Base-by-base conservation (phyloP, 1,140 invertebrate species). In the Drosophila lowei region DNA sequence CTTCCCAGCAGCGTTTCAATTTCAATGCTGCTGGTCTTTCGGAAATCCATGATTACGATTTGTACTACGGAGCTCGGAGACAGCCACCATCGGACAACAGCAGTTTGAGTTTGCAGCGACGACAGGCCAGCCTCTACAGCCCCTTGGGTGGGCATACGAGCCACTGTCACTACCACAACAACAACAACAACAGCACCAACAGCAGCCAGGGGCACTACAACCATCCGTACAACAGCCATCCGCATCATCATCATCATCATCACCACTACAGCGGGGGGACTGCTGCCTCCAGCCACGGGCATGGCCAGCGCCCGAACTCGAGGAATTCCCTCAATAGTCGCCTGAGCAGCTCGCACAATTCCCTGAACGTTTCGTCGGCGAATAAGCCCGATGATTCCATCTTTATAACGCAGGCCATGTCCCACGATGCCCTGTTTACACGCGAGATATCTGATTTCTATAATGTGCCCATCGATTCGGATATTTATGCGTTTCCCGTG, bases 331-430 rank as follows among this genome's bases (percentile, higher is more conserved):
- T 96, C 0, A 94, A 95, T 0, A 96, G 95, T 15, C 93, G 96
- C 5, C 92, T 96, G 1, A 96, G 95, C 43, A 96, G 95, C 81
- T 96, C 95, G 47, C 95, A 96, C 85, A 96, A 96, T 78, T 96
- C 95, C 1, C 93, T 96, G 56, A 95, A 94, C 4, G 94, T 96
- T 34, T 94, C 95, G 4, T 90, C 93, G 8, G 92, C 94, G 5
- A 93, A 94, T 53, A 95, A 95, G 89, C 94, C 93, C 0, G 96
- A 97, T 71, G 96, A 96, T 81, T 96, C 96, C 5, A 96, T 94
- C 71, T 97, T 97, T 79, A 97, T 97, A 52, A 96, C 95, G 1
- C 96, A 96, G 77, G 96, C 96, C 15, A 96, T 96, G 93, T 96
- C 95, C 0, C 96, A 96, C 73, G 96, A 96, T 77, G 95, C 95